Conservation (phyloP, 2,888 invertebrate species). For the Euzetes globulus region DNA sequence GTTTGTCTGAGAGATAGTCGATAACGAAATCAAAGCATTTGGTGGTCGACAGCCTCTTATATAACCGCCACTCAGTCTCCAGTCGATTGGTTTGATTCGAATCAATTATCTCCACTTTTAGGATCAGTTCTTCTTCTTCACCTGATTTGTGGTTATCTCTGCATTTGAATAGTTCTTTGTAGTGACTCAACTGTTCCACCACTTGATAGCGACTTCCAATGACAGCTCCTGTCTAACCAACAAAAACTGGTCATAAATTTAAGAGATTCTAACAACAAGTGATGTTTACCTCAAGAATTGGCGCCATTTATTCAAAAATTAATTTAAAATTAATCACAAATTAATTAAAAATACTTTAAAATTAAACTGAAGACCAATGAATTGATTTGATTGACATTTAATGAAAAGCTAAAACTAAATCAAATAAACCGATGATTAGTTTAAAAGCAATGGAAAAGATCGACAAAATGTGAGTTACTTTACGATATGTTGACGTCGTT, state of each 20-base stretch:
- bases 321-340: neutral
- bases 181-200: neutral
- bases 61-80: neutral
- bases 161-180: slow-evolving; percentile 4
- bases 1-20: neutral
- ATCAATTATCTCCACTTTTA: neutral
- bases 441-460: no score
- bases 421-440: no score
- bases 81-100: neutral
- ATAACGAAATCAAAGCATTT: neutral
- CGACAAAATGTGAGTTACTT: no score
- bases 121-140: neutral
- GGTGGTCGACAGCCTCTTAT: neutral
- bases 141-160: neutral
- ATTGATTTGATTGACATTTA: no score
- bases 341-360: no score
- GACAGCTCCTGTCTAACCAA: neutral
- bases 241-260: no score
- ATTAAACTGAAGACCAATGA: no score
- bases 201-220: neutral
- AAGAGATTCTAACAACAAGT: no score
- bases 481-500: no score
- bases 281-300: neutral
- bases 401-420: no score
- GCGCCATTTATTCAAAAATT: neutral